Evolutionary conservation across 1,140 invertebrate genomes (phyloP).

Genomic region (Drosophila ambigua): DNA sequence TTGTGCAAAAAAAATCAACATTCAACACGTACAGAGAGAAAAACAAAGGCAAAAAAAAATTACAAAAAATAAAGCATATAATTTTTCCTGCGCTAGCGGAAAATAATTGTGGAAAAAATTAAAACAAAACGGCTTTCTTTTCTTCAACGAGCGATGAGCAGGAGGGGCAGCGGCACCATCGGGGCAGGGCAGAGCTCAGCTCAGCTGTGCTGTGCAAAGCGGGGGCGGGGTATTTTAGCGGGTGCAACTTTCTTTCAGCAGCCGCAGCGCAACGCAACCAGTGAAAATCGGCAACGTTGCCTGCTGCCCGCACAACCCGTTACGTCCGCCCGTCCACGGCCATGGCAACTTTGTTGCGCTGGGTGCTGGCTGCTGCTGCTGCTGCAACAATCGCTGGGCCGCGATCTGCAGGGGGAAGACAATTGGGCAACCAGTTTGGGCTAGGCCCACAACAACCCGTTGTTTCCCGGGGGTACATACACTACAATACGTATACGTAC

Average conservation of each 20-base stretch:
- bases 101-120: constrained; percentile 81
- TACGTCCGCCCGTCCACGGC: constrained; percentile 29
- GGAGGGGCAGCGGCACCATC: neutral
- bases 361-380: constrained; percentile 22
- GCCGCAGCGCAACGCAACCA: constrained; percentile 25
- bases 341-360: constrained; percentile 32
- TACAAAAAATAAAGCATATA: constrained; percentile 79
- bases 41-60: constrained; percentile 62
- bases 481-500: constrained; percentile 5
- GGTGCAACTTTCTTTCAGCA: constrained; percentile 76
- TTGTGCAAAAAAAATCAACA: constrained; percentile 55
- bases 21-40: constrained; percentile 53
- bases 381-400: constrained; percentile 34
- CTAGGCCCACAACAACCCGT: constrained; percentile 47
- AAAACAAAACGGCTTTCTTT: constrained; percentile 79
- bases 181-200: constrained; percentile 1
- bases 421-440: constrained; percentile 55
- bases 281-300: constrained; percentile 57
- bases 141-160: constrained; percentile 19
- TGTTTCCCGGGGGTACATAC: constrained; percentile 9
- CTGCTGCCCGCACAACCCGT: constrained; percentile 18
- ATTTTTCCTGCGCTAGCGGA: constrained; percentile 80
- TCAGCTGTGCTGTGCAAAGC: no score
- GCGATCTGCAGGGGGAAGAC: constrained; percentile 45
- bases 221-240: constrained; percentile 20